These are phyloP conservation scores for Oxystoma pomonae DNA, from an alignment of 2,888 invertebrate species.

Conservation along the genomic window DNA sequence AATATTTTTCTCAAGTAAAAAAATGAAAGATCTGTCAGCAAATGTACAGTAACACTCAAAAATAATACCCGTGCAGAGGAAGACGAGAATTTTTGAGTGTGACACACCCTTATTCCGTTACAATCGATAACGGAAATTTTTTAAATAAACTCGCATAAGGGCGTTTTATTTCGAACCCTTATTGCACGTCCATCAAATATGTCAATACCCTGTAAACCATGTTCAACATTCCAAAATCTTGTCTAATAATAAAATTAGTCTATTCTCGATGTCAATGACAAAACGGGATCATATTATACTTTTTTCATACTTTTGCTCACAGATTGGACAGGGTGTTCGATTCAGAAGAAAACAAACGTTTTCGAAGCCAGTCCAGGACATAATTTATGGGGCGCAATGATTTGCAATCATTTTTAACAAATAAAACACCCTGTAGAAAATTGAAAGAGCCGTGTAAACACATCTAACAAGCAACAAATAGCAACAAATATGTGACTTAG, in stretches of 20 bases:
- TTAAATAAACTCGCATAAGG: neutral
- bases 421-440: conserved; percentile 3
- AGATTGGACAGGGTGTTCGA: conserved; percentile 10
- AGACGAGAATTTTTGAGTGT: neutral
- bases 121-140: neutral
- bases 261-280: neutral
- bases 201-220: conserved; percentile 3
- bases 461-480: conserved; percentile 40
- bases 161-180: neutral
- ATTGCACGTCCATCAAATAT: conserved; percentile 2
- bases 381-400: neutral
- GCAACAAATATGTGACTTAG: conserved; percentile 29
- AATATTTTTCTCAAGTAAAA: neutral
- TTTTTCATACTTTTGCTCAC: conserved; percentile 10
- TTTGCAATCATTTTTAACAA: neutral
- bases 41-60: neutral
- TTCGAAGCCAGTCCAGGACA: neutral
- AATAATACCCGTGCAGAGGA: neutral
- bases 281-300: neutral
- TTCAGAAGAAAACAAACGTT: neutral
- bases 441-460: conserved; percentile 29
- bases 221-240: neutral
- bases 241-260: neutral
- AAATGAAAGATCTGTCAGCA: conserved; percentile 3
- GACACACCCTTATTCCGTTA: neutral